These are phyloP conservation scores for Cacoxenus indagator DNA, from an alignment of 2,888 invertebrate species.

Conservation along the genomic window DNA sequence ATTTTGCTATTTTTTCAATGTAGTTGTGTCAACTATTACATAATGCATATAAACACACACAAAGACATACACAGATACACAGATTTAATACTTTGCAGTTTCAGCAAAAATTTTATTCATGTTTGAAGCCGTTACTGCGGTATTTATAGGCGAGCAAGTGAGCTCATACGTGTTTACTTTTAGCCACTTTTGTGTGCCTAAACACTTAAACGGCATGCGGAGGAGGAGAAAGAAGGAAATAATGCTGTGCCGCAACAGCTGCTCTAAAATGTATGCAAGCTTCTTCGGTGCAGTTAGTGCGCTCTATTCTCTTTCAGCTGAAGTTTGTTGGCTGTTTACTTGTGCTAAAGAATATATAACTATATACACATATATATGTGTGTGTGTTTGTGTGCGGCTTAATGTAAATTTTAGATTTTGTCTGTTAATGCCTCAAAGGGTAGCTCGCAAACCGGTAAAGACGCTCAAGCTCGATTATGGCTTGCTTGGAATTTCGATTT, in stretches of 20 bases:
- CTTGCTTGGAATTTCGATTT: too few relatives aligned
- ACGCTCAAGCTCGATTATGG: too few relatives aligned
- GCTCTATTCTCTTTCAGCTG: not conserved
- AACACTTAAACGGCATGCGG: not conserved
- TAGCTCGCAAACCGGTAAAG: not conserved
- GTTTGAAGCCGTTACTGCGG: not conserved
- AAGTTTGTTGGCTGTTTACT: too few relatives aligned
- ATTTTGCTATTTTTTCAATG: not conserved
- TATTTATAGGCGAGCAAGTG: conserved; percentile 8
- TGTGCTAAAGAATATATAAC: too few relatives aligned
- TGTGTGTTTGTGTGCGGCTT: not conserved
- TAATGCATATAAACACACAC: too few relatives aligned
- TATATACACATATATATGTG: too few relatives aligned
- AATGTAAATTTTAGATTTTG: not conserved
- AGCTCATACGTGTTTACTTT: conserved; percentile 10
- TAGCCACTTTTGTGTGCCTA: not conserved
- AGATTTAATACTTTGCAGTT: not conserved
- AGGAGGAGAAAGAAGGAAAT: not conserved
- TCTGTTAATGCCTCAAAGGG: not conserved
- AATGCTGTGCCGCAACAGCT: not conserved
- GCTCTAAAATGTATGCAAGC: conserved; percentile 1
- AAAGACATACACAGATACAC: not conserved
- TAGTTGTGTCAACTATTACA: not conserved
- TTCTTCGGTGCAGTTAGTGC: too few relatives aligned
- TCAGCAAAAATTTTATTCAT: conserved; percentile 10